Base-by-base conservation (phyloP, 2,797 vertebrate species). In the Enteromius treurensis region DNA sequence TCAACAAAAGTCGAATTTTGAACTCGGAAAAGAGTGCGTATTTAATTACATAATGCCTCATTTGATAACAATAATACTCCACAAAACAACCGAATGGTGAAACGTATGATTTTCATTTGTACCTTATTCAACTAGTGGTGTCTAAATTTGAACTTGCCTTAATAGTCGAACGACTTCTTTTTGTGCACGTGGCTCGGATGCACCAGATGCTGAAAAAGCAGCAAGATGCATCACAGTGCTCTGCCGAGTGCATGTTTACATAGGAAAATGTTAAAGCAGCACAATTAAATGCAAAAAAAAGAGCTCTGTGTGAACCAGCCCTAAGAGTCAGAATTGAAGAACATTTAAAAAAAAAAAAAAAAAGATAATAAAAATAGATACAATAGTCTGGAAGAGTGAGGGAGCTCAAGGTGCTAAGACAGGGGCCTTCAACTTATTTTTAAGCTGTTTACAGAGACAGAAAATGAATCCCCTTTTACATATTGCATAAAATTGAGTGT, bases 371-470 rank as follows among this genome's bases (percentile, higher is more conserved):
- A 29, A 62, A 32, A 32, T 3, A 7, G 60, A 26, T 62, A 32
- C 6, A 64, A 17, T 8, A 64, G 15, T 64, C 14, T 1, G 3
- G 55, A 58, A 76, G 89, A 85, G 89, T 91, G 90, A 64, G 85
- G 86, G 90, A 88, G 90, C 84, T 91, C 89, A 55, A 84, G 86
- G 90, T 88, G 91, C 85, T 86, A 85, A 89, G 87, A 86, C 6
- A 26, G 34, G n/a, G 21, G 73, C 40, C 51, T 76, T 76, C 73
- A 75, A 37, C 13, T 55, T 58, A 8, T 37, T 55, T 75, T 40
- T 13, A 23, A 32, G 23, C 45, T 32, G 26, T 49, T 34, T 14
- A 55, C 49, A 34, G 49, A 53, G 49, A 53, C 2, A 11, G 47
- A 74, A 9, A 51, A 73, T 51, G 15, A 9, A 74, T n/a, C 17